Base-by-base conservation (phyloP, 1,140 invertebrate genomes). In the Telenomus remus region DNA sequence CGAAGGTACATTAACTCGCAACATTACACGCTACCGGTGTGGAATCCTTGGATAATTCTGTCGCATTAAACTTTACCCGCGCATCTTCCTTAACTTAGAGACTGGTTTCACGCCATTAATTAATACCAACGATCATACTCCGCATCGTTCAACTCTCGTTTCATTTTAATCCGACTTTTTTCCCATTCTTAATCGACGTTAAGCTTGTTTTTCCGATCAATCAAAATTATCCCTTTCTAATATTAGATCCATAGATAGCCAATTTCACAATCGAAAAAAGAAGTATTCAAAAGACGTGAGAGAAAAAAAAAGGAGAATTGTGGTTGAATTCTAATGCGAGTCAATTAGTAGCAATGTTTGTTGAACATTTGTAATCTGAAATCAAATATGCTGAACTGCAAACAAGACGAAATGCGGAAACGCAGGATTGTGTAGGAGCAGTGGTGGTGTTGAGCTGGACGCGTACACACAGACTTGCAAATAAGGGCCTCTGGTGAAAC, bases 61-160 rank as follows among this genome's bases (percentile, higher is more conserved):
- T 78, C 79, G 79, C 76, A 80, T 80, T 80, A 80, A 78, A 80
- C 75, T 80, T 80, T 74, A 71, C 53, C 53, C 64, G 54, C 49
- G 68, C 68, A 55, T 74, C 68, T 71, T 75, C 71, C 71, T 60
- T 69, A 72, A 74, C 66, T 70, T 66, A 71, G 56, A 76, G 76
- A 81, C 80, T 79, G 78, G 80, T 81, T 81, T 79, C 77, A 54
- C 69, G 60, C 66, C 77, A 76, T 79, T 81, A 81, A 79, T 81
- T 79, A 81, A 79, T 81, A 79, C 60, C 73, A 71, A 73, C 72
- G 70, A 79, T 66, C 64, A 78, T 77, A 73, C 68, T 76, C 76
- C 63, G 39, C 47, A 13, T 33, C 46, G 64, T 69, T 63, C 46
- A 46, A 47, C 49, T 65, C 49, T 60, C 46, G 7, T 33, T 16